Conservation (phyloP, 1,140 invertebrate genomes). For the Caligus rogercresseyi region DNA sequence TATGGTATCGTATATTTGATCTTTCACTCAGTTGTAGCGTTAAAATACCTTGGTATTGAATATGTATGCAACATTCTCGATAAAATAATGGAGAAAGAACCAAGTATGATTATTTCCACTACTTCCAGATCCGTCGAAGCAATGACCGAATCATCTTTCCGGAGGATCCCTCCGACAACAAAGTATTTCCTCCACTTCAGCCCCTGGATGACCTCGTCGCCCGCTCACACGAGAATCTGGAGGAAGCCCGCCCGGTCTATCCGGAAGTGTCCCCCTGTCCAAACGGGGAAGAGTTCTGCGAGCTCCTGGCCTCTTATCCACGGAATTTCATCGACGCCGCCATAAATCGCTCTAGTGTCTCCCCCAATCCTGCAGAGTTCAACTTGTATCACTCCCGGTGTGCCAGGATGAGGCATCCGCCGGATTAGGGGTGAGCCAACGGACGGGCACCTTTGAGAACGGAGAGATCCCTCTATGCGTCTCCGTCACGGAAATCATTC, state of each 20-base stretch:
- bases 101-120: neutral
- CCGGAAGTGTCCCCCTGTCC: neutral
- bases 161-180: neutral
- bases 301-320: neutral
- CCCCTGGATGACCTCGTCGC: too few species aligned
- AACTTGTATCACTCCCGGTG: neutral
- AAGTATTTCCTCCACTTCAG: too few species aligned
- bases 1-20: too few species aligned
- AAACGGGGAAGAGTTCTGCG: neutral
- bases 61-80: too few species aligned
- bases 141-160: neutral
- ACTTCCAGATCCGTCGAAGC: neutral
- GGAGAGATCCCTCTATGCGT: neutral
- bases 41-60: too few species aligned
- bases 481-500: neutral
- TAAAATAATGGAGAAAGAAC: too few species aligned
- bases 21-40: too few species aligned
- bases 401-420: neutral
- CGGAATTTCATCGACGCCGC: neutral
- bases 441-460: neutral
- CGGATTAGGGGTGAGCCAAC: neutral
- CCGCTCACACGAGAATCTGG: too few species aligned
- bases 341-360: neutral
- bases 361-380: neutral
- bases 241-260: too few species aligned